phyloP scores from a whole-genome alignment of 2,113 vertebrate species.

The Pseudorectes ferrugineus region DNA sequence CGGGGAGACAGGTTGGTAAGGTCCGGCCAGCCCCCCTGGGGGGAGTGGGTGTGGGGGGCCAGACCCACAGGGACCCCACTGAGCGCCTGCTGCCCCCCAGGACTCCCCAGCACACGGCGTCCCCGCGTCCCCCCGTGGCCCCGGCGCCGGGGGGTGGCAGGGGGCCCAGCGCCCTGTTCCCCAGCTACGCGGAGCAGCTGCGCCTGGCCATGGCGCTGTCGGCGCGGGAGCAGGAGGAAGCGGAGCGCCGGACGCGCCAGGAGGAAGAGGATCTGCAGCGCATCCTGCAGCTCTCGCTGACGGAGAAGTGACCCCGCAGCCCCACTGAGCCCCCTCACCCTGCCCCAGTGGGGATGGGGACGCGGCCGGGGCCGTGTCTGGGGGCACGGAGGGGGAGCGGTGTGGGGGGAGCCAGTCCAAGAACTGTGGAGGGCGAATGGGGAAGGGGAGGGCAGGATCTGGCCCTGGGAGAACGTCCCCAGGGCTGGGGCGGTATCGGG shows the following conservation, averaged over 20 bases:
- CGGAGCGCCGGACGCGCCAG: conserved; percentile 77
- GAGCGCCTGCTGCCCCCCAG: conserved; percentile 44
- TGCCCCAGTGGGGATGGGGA: not conserved
- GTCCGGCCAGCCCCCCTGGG: not conserved
- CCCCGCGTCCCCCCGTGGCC: conserved; percentile 40
- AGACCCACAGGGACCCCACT: accelerated
- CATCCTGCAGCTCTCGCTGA: conserved; percentile 93
- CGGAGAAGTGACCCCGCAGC: conserved; percentile 81
- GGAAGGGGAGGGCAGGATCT: not conserved
- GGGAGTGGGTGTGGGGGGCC: not conserved
- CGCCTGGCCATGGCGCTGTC: conserved; percentile 94
- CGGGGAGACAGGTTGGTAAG: conserved; percentile 85
- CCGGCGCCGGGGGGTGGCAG: conserved; percentile 55
- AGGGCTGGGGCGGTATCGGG: not conserved
- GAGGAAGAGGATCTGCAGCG: conserved; percentile 92
- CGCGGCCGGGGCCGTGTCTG: not conserved
- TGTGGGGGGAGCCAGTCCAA: not conserved
- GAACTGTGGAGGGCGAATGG: not conserved
- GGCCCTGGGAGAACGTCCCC: not conserved
- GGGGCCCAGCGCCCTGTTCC: conserved; percentile 72
- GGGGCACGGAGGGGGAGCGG: not conserved
- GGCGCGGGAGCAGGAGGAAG: conserved; percentile 87
- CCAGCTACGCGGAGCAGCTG: conserved; percentile 89
- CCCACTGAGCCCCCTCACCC: not conserved
- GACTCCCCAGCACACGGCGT: conserved; percentile 82